Evolutionary conservation across 2,888 invertebrate genomes (phyloP), one percentile per base, ranked within the genome.

Genomic region (Nasonovia ribisnigri): DNA sequence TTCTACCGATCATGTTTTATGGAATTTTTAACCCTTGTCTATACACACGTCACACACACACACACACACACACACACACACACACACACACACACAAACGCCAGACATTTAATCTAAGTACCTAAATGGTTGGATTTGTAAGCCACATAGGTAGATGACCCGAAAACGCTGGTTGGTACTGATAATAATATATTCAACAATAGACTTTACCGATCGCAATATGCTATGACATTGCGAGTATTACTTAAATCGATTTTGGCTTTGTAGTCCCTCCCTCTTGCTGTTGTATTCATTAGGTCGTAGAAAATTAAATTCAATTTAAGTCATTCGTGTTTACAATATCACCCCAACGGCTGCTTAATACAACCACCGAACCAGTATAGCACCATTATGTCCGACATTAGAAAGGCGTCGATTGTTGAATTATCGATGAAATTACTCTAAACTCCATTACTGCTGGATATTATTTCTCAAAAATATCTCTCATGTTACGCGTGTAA

Each of bases 221-320:
- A 60, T 46, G 3, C 48, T 87, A 60, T 67, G 67, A n/a, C 20
- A 20, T 90, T 20, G 60, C 5, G 10, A 24, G 46, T n/a, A 90
- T 36, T 54, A 8, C 20, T 16, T 10, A 29, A 60, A 67, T 90
- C 60, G 43, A 90, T 60, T 90, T 60, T 10, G n/a, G 11, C 46
- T 46, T 90, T 67, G 46, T 90, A 36, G 4, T 46, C 26, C 11
- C 48, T n/a, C 10, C 20, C n/a, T n/a, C n/a, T 24, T 20, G 77
- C 5, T 43, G 20, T 8, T 46, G 13, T 11, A 54, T 43, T 89
- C 46, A 36, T 20, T 43, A 90, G n/a, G 43, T n/a, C 1, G 26
- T 90, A 90, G n/a, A 91, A 91, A 54, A 84, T 54, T 54, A 29
- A 51, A 57, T 29, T 91, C 54, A 4, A 42, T 54, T 91, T 6